Evolutionary conservation across 2,888 invertebrate species (phyloP).

Genomic region (Opisthograptis luteolata): DNA sequence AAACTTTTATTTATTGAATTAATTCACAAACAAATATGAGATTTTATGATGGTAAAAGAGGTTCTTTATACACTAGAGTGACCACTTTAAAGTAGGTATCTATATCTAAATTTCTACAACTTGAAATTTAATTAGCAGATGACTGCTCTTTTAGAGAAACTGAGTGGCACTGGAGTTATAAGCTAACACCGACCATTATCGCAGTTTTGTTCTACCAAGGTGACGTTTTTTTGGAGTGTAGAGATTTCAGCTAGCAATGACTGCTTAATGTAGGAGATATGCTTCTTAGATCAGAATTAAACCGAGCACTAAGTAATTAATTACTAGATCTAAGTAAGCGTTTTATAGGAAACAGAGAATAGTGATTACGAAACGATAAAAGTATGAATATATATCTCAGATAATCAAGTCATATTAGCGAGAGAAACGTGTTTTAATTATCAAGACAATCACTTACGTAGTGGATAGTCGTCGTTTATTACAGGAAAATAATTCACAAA

Average conservation of each 20-base stretch:
- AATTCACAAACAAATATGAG: no score
- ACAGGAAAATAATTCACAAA: constrained; percentile 9
- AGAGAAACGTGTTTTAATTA: neutral
- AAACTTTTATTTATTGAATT: no score
- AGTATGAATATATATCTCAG: constrained; percentile 25
- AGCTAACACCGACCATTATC: neutral
- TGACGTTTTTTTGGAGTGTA: no score
- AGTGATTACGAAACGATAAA: constrained; percentile 34
- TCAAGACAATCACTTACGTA: constrained; percentile 25
- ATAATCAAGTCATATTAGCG: neutral
- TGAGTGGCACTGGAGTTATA: constrained; percentile 2
- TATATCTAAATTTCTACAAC: no score
- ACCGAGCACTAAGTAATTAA: neutral
- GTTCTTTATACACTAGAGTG: no score
- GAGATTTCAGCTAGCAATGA: no score
- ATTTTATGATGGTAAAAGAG: no score
- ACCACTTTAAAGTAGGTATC: no score
- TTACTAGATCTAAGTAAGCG: neutral
- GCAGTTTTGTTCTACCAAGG: neutral
- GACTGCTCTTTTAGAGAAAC: constrained; percentile 1
- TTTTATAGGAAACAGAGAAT: neutral
- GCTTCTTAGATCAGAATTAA: neutral
- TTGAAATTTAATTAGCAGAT: no score
- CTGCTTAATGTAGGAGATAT: neutral
- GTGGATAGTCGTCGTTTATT: constrained; percentile 1